Evolutionary conservation across 2,888 invertebrate genomes (phyloP).

Genomic region (Agriopis marginaria): DNA sequence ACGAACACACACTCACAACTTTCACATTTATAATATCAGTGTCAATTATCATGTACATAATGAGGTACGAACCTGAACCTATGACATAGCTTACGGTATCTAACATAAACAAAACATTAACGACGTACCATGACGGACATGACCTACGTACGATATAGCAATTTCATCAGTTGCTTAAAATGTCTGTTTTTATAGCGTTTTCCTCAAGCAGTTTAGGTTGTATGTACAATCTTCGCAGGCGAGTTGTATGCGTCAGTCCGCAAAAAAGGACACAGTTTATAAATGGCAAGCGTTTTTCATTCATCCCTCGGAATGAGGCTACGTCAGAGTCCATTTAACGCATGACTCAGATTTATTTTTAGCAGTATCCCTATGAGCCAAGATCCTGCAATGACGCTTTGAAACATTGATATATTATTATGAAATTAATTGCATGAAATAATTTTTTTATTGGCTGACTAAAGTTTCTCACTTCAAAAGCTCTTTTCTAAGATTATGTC

Average conservation of each 20-base stretch:
- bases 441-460: too few relatives aligned
- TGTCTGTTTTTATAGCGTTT: constrained; percentile 38
- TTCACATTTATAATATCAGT: too few relatives aligned
- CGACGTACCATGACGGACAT: constrained; percentile 26
- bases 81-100: constrained; percentile 9
- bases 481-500: neutral
- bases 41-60: neutral
- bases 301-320: constrained; percentile 61
- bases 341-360: constrained; percentile 66
- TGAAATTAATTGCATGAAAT: too few relatives aligned
- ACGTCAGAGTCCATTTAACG: constrained; percentile 56
- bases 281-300: constrained; percentile 60
- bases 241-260: constrained; percentile 29
- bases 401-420: too few relatives aligned
- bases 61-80: constrained; percentile 9
- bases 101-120: constrained; percentile 20
- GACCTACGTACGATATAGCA: constrained; percentile 45
- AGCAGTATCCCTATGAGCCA: constrained; percentile 40
- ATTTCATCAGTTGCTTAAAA: constrained; percentile 38
- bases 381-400: constrained; percentile 22
- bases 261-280: constrained; percentile 43
- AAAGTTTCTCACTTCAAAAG: too few relatives aligned
- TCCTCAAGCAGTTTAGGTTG: constrained; percentile 36
- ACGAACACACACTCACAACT: neutral
- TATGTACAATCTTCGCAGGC: constrained; percentile 28